Base-by-base conservation (phyloP, 2,797 vertebrate genomes). In the Lagorchestes hirsutus region DNA sequence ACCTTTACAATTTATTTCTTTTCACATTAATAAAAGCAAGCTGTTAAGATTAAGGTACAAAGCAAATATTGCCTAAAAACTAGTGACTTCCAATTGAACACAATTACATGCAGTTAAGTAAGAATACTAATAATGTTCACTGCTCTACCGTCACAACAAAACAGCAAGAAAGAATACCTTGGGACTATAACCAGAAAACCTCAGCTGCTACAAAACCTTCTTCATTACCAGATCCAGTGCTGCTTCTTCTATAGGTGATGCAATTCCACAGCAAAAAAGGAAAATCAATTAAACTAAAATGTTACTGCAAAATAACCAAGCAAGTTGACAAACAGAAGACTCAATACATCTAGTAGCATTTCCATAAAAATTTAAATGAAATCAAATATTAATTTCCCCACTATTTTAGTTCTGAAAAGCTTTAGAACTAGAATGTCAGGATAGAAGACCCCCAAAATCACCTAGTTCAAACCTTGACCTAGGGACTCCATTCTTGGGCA, bases 131-230 rank as follows among this genome's bases (percentile, higher is more conserved):
- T 54, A 95, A 27, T 54, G 55, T 57, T 94, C 55, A 95, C 18
- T 59, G 24, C 29, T 95, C 29, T 55, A 59, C 58, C 5, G 54
- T 56, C 10, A 22, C 90, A 95, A 97, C 59, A 34, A 93, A n/a
- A 93, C 3, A 95, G 52, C 54, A 91, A 28, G 12, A 18, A 91
- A 97, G 92, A 96, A 91, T 28, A 97, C 74, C 92, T 93, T 96
- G 95, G 93, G 96, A 98, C 92, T 4, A 90, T 5, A 87, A 93
- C 92, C 0, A 93, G 94, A 95, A 62, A 98, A 93, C 56, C 3
- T 0, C 54, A 93, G 90, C 29, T 9, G 28, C 54, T 90, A 55
- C 28, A 62, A 52, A 31, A 87, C 82, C 93, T 55, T 50, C 3
- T 94, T 56, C 67, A 95, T 55, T 93, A 90, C 55, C 46, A 31